Conservation (phyloP, 2,888 invertebrate species). For the Cheilosia soror region DNA sequence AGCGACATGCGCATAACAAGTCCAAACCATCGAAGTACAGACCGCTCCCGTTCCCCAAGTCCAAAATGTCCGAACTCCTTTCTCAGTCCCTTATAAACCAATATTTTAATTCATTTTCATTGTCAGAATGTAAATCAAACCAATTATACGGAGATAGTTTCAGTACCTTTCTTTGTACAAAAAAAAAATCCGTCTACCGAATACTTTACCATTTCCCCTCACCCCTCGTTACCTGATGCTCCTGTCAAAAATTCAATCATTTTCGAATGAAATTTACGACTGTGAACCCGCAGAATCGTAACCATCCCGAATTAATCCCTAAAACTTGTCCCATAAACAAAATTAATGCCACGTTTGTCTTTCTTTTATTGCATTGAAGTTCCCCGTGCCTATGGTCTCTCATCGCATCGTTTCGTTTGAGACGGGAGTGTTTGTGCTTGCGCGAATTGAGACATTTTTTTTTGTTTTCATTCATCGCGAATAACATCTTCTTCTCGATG, state of each 20-base stretch:
- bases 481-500: constrained; percentile 66
- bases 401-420: not conserved
- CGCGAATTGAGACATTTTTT: constrained; percentile 65
- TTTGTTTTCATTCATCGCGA: constrained; percentile 1
- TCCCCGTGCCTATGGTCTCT: constrained; percentile 29
- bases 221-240: no score
- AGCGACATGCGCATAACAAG: no score
- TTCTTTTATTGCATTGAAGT: constrained; percentile 64
- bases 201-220: no score
- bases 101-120: no score
- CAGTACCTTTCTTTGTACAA: no score
- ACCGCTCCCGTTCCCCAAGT: no score
- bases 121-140: no score
- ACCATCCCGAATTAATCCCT: constrained; percentile 68
- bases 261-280: constrained; percentile 64
- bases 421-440: constrained; percentile 34
- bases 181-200: no score
- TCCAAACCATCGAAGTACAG: no score
- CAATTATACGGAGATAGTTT: no score
- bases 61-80: no score
- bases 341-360: constrained; percentile 75
- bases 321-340: constrained; percentile 76
- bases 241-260: constrained; percentile 68
- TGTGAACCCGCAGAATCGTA: constrained; percentile 52
- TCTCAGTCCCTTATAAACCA: no score